phyloP scores from a whole-genome alignment of 2,888 invertebrate species.

The Isotomurus palustris region DNA sequence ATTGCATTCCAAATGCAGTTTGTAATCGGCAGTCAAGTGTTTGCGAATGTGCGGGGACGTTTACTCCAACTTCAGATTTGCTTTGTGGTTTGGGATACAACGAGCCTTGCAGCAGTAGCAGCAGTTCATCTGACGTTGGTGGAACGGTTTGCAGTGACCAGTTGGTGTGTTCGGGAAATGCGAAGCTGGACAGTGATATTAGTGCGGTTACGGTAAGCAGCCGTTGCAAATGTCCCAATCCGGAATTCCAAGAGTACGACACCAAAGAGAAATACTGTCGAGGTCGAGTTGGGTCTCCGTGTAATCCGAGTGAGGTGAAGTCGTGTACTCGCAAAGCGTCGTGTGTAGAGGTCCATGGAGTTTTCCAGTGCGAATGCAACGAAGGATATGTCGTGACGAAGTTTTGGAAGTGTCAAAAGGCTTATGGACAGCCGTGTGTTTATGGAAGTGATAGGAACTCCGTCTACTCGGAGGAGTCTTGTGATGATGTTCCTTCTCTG shows the following conservation, averaged over 20 bases:
- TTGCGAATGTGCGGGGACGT: neutral
- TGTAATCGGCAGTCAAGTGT: neutral
- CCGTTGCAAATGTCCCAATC: neutral
- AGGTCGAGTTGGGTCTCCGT: neutral
- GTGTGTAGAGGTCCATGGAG: neutral
- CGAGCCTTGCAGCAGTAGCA: neutral
- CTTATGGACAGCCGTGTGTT: neutral
- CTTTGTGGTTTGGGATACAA: conserved; percentile 2
- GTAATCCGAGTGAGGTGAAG: neutral
- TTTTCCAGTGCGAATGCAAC: neutral
- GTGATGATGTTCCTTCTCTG: neutral
- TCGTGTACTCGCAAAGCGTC: neutral
- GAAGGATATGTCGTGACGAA: neutral
- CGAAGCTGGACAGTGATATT: neutral
- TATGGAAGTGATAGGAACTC: neutral
- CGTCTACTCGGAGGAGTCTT: neutral
- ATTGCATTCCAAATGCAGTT: neutral
- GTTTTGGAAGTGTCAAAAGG: neutral
- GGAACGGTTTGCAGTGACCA: neutral
- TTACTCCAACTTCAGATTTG: neutral
- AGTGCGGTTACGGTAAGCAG: neutral
- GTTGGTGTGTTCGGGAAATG: neutral
- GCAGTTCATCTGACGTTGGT: too few species aligned
- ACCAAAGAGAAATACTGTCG: neutral
- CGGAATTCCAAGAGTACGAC: neutral